Evolutionary conservation across 2,113 vertebrate species (phyloP).

Genomic region (Seriola dumerili): DNA sequence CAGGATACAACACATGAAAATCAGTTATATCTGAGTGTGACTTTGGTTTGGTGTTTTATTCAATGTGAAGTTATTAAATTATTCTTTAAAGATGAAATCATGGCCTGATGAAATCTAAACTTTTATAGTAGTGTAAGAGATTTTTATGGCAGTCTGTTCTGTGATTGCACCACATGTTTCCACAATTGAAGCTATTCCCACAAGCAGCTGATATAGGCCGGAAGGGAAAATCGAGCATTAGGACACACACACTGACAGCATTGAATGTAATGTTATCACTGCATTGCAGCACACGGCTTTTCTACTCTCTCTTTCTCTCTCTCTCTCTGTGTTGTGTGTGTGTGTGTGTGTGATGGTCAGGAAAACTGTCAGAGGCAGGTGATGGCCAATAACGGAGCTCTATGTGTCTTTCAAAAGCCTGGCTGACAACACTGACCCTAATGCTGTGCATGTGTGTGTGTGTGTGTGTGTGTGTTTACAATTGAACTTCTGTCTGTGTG

Average conservation of each 20-base stretch:
- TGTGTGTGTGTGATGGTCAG: background rate
- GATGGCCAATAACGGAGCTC: conserved; percentile 15
- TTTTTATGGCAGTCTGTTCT: background rate
- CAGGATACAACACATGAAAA: background rate
- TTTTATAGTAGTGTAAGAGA: background rate
- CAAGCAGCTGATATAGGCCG: background rate
- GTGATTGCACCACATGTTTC: background rate
- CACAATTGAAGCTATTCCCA: conserved; percentile 21
- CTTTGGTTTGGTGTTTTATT: background rate
- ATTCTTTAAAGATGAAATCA: background rate
- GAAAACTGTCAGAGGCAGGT: conserved; percentile 46
- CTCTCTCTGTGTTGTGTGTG: background rate
- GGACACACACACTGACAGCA: background rate
- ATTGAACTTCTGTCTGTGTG: background rate
- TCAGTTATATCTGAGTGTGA: background rate
- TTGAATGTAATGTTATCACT: conserved; percentile 16
- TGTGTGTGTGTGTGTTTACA: background rate
- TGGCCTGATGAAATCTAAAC: background rate
- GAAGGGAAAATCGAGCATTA: background rate
- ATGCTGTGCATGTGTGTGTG: background rate
- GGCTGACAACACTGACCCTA: conserved; percentile 31
- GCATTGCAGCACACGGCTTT: conserved; percentile 17
- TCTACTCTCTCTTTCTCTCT: background rate
- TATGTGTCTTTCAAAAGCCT: background rate
- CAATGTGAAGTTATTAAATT: background rate